Evolutionary conservation across 2,113 vertebrate species (phyloP).

Genomic region (Bolborhynchus lineola): DNA sequence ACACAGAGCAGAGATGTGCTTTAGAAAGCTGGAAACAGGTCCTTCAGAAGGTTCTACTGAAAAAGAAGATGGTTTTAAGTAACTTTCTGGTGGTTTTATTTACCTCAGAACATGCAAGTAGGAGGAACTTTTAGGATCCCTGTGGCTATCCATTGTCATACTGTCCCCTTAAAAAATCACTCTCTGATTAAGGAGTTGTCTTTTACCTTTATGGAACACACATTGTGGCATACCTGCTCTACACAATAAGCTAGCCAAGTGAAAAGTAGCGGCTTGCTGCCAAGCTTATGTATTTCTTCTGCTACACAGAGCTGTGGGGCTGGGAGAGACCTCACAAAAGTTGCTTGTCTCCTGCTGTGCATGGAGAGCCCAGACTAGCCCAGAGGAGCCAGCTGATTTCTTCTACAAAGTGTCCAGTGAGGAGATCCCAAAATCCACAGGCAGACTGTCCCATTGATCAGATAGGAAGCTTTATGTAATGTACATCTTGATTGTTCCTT

Average conservation of each 20-base stretch:
- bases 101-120: neutral
- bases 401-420: neutral
- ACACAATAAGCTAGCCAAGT: neutral
- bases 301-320: neutral
- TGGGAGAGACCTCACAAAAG: neutral
- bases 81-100: neutral
- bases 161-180: neutral
- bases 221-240: neutral
- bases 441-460: neutral
- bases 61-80: neutral
- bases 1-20: neutral
- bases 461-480: neutral
- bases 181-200: neutral
- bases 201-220: neutral
- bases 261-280: neutral
- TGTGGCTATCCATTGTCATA: neutral
- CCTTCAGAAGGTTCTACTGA: neutral
- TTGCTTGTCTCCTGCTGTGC: neutral
- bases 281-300: neutral
- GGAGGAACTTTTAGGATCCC: neutral
- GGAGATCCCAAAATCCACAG: neutral
- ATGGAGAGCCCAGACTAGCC: neutral
- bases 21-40: neutral
- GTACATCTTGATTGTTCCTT: neutral
- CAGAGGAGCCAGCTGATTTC: neutral